phyloP scores from a whole-genome alignment of 2,113 vertebrate genomes.

The Galeopterus variegatus region DNA sequence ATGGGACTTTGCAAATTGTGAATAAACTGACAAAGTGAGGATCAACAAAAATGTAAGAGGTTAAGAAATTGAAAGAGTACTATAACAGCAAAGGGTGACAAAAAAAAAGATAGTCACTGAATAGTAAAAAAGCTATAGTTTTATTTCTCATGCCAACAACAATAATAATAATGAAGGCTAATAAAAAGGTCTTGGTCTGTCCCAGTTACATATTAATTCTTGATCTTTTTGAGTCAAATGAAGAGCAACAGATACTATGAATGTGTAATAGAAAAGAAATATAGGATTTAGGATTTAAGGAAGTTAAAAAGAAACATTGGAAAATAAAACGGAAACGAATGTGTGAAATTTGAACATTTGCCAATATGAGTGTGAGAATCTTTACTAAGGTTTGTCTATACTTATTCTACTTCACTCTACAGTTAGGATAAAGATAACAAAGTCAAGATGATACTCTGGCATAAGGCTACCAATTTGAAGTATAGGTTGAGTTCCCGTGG shows the following conservation, averaged over 20 bases:
- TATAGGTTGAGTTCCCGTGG: neutral
- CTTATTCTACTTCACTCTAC: neutral
- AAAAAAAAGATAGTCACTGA: neutral
- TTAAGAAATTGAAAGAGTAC: neutral
- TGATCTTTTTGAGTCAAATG: neutral
- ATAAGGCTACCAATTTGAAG: neutral
- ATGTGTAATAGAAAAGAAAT: neutral
- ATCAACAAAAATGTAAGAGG: neutral
- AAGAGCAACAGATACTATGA: neutral
- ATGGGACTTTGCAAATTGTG: neutral
- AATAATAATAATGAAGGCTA: neutral
- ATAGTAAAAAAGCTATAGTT: neutral
- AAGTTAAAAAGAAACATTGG: neutral
- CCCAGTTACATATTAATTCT: neutral
- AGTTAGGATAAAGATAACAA: neutral
- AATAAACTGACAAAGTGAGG: neutral
- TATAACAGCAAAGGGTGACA: neutral
- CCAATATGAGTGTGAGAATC: neutral
- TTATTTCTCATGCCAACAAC: neutral
- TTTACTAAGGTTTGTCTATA: neutral
- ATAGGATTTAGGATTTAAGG: neutral
- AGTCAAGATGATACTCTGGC: neutral
- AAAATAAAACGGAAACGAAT: neutral
- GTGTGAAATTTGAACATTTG: neutral
- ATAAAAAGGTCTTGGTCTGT: neutral